Conservation (phyloP, 2,888 invertebrate genomes). For the Mamestra brassicae region DNA sequence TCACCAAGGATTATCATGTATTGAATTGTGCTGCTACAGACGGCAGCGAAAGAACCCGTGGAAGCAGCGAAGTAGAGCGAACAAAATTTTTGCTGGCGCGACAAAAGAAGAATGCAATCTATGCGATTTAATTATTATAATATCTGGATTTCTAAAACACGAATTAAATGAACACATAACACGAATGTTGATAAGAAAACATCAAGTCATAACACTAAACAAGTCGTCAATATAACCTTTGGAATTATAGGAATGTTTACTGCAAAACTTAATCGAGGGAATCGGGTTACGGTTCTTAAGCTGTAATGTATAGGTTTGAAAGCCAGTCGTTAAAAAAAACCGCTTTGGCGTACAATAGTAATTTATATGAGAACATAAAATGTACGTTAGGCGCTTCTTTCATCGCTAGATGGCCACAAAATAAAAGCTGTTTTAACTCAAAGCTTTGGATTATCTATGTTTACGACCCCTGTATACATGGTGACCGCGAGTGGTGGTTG, state of each 20-base stretch:
- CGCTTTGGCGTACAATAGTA: constrained; percentile 22
- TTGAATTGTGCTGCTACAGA: not conserved
- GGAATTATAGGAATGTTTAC: not conserved
- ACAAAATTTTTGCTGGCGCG: not conserved
- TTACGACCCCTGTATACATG: constrained; percentile 22
- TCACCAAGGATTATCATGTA: not conserved
- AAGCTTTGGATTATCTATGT: constrained; percentile 49
- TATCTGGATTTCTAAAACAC: not conserved
- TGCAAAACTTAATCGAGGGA: constrained; percentile 21
- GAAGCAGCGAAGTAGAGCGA: not conserved
- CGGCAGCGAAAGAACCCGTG: not conserved
- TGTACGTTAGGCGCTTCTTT: constrained; percentile 30
- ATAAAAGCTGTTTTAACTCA: constrained; percentile 40
- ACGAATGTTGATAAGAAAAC: not conserved
- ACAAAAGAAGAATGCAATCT: not conserved
- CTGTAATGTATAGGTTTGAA: constrained; percentile 15
- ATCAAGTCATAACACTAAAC: not conserved
- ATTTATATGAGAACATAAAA: constrained; percentile 43
- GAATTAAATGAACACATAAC: not conserved
- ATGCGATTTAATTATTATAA: not conserved
- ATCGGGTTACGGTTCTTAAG: constrained; percentile 30
- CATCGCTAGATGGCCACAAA: constrained; percentile 46
- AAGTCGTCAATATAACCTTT: not conserved
- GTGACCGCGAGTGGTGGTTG: constrained; percentile 27
- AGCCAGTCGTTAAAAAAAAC: constrained; percentile 39